phyloP scores from a whole-genome alignment of 2,888 invertebrate genomes.

The Polyploca ridens region DNA sequence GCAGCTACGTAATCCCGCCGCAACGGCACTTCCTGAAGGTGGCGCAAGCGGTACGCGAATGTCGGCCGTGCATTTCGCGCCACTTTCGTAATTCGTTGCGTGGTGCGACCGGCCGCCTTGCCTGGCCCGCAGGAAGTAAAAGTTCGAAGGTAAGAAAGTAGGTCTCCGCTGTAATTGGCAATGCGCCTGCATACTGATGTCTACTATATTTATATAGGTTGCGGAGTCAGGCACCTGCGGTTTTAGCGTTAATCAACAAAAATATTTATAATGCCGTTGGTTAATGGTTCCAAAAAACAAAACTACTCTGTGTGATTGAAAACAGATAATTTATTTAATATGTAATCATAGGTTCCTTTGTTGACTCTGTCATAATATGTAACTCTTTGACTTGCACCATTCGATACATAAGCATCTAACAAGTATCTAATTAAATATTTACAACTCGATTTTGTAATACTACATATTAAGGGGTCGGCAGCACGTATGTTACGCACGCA shows the following conservation, averaged over 20 bases:
- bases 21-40: constrained; percentile 83
- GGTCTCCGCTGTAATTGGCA: constrained; percentile 83
- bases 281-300: neutral
- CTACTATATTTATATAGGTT: constrained; percentile 70
- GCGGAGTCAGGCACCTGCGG: constrained; percentile 55
- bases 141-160: constrained; percentile 85
- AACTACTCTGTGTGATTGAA: neutral
- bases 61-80: constrained; percentile 84
- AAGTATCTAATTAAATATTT: constrained; percentile 32
- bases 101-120: constrained; percentile 79
- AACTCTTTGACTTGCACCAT: neutral
- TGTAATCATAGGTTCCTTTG: neutral
- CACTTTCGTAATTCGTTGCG: constrained; percentile 84
- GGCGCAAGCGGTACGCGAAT: constrained; percentile 81
- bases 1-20: constrained; percentile 79
- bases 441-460: constrained; percentile 24
- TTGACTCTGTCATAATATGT: neutral
- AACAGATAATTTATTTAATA: neutral
- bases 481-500: constrained; percentile 58
- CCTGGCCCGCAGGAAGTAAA: constrained; percentile 84
- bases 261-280: neutral
- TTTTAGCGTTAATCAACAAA: constrained; percentile 20
- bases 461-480: constrained; percentile 37
- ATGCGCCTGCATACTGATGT: constrained; percentile 81
- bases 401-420: neutral